Percentiles rank a stretch among this genome's conserved stretches.
Evolutionary conservation across 37 sponge, comb jelly and placozoan genomes (phyloP).

Genomic region (Ephydatia muelleri): DNA sequence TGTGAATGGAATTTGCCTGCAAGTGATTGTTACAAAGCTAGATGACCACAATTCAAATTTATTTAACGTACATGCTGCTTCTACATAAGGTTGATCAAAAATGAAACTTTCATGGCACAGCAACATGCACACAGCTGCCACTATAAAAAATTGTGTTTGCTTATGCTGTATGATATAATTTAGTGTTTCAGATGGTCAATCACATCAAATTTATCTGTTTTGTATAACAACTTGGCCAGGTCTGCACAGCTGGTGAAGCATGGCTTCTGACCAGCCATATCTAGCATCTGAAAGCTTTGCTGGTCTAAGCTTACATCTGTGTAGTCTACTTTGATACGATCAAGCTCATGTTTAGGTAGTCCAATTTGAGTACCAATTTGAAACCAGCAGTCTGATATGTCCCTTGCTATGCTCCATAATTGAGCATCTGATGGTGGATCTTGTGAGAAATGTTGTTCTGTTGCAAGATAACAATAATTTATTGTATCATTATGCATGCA

Average conservation of each 20-base stretch:
- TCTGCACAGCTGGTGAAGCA: background rate
- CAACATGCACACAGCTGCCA: too few species aligned
- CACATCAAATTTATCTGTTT: background rate
- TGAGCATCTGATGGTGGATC: background rate
- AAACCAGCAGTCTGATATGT: background rate
- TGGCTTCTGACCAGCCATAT: background rate
- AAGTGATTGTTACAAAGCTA: too few species aligned
- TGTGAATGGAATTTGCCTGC: too few species aligned
- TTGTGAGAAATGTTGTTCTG: background rate
- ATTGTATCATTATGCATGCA: background rate
- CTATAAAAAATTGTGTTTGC: too few species aligned
- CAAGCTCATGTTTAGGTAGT: background rate
- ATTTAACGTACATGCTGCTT: too few species aligned
- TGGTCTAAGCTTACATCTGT: background rate
- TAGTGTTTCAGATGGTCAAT: too few species aligned
- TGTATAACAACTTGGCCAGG: background rate
- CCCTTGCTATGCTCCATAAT: background rate
- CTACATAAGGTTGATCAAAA: too few species aligned
- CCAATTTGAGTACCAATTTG: background rate
- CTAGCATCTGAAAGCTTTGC: background rate
- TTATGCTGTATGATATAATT: too few species aligned
- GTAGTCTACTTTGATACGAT: background rate
- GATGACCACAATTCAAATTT: too few species aligned
- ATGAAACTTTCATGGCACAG: too few species aligned
- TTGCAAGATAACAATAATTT: background rate